Evolutionary conservation across 2,888 invertebrate genomes (phyloP), one percentile per base, ranked within the genome.

Genomic region (Pyrocoelia pectoralis): DNA sequence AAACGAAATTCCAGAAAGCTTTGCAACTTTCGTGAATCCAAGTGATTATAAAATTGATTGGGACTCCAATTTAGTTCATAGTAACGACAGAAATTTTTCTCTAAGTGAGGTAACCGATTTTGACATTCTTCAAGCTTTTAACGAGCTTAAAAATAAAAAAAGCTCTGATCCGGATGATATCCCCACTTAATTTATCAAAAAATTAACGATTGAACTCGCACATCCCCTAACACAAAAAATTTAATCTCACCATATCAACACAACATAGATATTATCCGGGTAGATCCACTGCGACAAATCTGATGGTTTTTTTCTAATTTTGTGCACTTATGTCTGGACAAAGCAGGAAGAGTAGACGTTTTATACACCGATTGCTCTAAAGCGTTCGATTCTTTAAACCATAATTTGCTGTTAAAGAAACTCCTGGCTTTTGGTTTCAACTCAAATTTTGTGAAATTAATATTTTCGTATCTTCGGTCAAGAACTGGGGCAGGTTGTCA

Each of bases 31-130:
- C n/a, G n/a, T n/a, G n/a, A n/a, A n/a, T n/a, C n/a, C n/a, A n/a
- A n/a, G n/a, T n/a, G n/a, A n/a, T n/a, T n/a, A n/a, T n/a, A n/a
- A n/a, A n/a, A n/a, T n/a, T n/a, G n/a, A n/a, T n/a, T n/a, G n/a
- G n/a, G n/a, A n/a, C n/a, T 38, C 6, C 6, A 9, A 38, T 12
- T 38, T n/a, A 5, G n/a, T 8, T n/a, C 5, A 38, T 38, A 38
- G n/a, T 38, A 38, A 9, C 10, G 2, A 38, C n/a, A 3, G n/a
- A 8, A 38, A 38, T 38, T 38, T 9, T 38, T 38, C 38, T 5
- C 10, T 38, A 38, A 38, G n/a, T 38, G 38, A 38, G 38, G 38
- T 38, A n/a, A 38, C 38, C n/a, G 38, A 38, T 38, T 38, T 38
- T 38, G 12, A 38, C 4, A 38, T 38, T 38, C 10, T 38, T 38